phyloP scores from a whole-genome alignment of 2,888 invertebrate species.

The Bombyx huttoni region DNA sequence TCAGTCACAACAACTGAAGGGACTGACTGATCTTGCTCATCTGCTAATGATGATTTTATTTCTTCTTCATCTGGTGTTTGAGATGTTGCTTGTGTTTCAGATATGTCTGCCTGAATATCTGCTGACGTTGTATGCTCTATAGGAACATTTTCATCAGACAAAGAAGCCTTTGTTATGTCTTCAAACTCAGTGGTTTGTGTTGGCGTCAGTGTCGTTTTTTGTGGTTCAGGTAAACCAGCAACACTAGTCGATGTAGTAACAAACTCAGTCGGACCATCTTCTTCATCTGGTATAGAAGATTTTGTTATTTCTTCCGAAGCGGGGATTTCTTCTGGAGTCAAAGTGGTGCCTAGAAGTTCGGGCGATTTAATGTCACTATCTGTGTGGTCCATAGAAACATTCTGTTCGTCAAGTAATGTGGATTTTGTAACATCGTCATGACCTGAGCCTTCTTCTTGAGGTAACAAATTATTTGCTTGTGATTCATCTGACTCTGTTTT shows the following conservation, averaged over 20 bases:
- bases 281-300: not conserved
- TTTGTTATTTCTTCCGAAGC: not conserved
- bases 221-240: not conserved
- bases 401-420: not conserved
- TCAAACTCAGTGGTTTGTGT: not conserved
- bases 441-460: not conserved
- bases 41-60: not conserved
- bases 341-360: not conserved
- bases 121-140: not conserved
- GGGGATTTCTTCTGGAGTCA: not conserved
- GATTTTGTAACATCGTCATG: not conserved
- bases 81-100: slow-evolving; percentile 1
- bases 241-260: not conserved
- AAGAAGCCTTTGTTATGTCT: not conserved
- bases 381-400: not conserved
- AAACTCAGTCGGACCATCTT: not conserved
- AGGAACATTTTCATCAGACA: not conserved
- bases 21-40: too few relatives aligned
- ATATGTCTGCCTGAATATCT: slow-evolving; percentile 1
- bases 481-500: not conserved
- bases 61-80: not conserved
- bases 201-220: not conserved
- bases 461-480: not conserved
- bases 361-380: not conserved
- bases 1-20: not conserved